A percentile compares a stretch with the other conserved stretches of the same genome.
Conservation (phyloP, 2,888 invertebrate species). For the Agrochola litura region DNA sequence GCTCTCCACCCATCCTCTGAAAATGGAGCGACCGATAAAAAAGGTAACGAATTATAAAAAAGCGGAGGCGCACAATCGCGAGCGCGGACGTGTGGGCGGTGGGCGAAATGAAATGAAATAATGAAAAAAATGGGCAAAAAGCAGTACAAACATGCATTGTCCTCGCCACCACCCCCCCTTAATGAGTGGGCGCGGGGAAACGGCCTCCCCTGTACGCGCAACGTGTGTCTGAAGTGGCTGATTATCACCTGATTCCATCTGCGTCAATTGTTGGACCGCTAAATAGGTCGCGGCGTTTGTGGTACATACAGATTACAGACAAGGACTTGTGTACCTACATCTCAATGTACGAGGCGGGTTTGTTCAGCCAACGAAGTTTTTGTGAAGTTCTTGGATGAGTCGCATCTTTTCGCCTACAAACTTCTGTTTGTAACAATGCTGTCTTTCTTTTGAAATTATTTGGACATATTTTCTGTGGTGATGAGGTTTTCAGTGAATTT, state of each 20-base stretch:
- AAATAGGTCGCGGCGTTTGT: constrained; percentile 59
- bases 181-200: constrained; percentile 83
- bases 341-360: neutral
- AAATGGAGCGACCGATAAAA: constrained; percentile 91
- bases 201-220: constrained; percentile 73
- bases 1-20: constrained; percentile 87
- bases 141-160: constrained; percentile 91
- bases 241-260: constrained; percentile 89
- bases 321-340: constrained; percentile 6
- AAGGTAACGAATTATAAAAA: constrained; percentile 91
- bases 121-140: constrained; percentile 91
- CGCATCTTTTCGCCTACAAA: neutral
- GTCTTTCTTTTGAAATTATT: neutral
- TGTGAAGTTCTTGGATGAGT: neutral
- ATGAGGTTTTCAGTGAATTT: neutral
- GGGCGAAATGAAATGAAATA: constrained; percentile 91
- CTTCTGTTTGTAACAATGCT: neutral
- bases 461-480: neutral
- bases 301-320: constrained; percentile 15
- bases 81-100: constrained; percentile 89
- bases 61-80: constrained; percentile 89
- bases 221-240: constrained; percentile 86
- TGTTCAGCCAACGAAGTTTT: constrained; percentile 6
- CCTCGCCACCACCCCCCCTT: constrained; percentile 84
- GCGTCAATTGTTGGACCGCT: constrained; percentile 64